These are phyloP conservation scores for Vesta saturnalis DNA, from an alignment of 2,888 invertebrate genomes.

Conservation along the genomic window DNA sequence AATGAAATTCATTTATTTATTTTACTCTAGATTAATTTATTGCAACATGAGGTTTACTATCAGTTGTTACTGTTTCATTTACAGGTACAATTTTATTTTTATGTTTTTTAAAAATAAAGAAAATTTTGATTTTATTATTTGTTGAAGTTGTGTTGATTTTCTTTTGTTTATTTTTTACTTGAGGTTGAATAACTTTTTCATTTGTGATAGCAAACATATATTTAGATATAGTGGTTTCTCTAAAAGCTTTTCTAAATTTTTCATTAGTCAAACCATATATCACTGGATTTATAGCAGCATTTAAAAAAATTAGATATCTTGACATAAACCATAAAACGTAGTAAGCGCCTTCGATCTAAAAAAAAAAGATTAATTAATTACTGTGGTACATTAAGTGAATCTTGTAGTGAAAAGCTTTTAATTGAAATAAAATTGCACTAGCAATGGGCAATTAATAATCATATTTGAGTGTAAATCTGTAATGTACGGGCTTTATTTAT, in stretches of 20 bases:
- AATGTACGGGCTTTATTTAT: too few species aligned
- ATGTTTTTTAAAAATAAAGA: slow-evolving; percentile 5
- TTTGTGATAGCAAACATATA: slow-evolving; percentile 55
- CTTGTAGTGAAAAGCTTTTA: too few species aligned
- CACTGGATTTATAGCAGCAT: slow-evolving; percentile 79
- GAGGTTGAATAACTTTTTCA: background rate
- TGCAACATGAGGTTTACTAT: background rate
- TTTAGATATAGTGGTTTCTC: slow-evolving; percentile 64
- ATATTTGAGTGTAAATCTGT: too few species aligned
- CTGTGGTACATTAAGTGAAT: background rate
- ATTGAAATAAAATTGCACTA: too few species aligned
- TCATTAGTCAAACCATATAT: slow-evolving; percentile 81
- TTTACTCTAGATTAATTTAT: too few species aligned
- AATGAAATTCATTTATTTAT: background rate
- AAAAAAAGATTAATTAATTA: slow-evolving; percentile 23
- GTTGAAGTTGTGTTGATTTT: background rate
- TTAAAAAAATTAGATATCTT: slow-evolving; percentile 75
- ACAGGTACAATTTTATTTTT: background rate
- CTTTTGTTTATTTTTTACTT: background rate
- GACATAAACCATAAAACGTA: slow-evolving; percentile 73
- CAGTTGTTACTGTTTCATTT: slow-evolving; percentile 3
- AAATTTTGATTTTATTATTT: background rate
- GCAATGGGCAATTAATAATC: too few species aligned
- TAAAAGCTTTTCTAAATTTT: slow-evolving; percentile 74
- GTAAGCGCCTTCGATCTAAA: slow-evolving; percentile 68